Conservation (phyloP, 2,888 invertebrate genomes). For the Megastigmus dorsalis region DNA sequence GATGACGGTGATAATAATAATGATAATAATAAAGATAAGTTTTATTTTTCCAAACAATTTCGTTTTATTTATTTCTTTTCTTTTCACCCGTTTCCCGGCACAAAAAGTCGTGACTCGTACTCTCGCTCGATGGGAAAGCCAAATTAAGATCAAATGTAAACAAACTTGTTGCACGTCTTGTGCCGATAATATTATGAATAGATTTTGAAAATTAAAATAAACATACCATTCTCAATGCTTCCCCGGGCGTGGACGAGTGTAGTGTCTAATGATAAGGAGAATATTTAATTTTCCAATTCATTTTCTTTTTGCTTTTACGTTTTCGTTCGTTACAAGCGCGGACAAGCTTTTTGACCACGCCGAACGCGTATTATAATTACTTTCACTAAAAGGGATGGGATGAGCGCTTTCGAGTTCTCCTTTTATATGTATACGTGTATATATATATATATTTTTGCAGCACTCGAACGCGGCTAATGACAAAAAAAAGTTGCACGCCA, state of each 20-base stretch:
- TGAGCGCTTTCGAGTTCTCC: slow-evolving; percentile 40
- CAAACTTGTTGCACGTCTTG: slow-evolving; percentile 34
- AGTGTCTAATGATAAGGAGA: slow-evolving; percentile 59
- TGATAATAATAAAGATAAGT: slow-evolving; percentile 40
- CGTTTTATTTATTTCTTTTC: slow-evolving; percentile 38
- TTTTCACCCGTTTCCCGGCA: slow-evolving; percentile 51
- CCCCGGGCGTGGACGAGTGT: slow-evolving; percentile 69
- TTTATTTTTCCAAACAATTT: slow-evolving; percentile 44
- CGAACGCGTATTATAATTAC: slow-evolving; percentile 32
- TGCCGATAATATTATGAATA: slow-evolving; percentile 46
- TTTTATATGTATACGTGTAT: too few species aligned
- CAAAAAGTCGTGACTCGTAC: slow-evolving; percentile 44
- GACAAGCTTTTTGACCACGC: slow-evolving; percentile 17
- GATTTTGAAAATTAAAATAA: slow-evolving; percentile 57
- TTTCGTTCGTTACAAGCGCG: neutral
- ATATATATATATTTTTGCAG: too few species aligned
- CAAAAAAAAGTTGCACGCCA: slow-evolving; percentile 40
- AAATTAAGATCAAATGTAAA: slow-evolving; percentile 45
- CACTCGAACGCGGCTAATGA: slow-evolving; percentile 47
- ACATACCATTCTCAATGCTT: slow-evolving; percentile 71
- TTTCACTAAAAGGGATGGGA: slow-evolving; percentile 43
- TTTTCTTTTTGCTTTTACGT: too few species aligned
- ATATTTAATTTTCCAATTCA: slow-evolving; percentile 36
- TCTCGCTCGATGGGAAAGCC: slow-evolving; percentile 52
- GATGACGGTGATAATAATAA: slow-evolving; percentile 26